Evolutionary conservation across 2,113 vertebrate species (phyloP).

Genomic region (Okapia johnstoni): DNA sequence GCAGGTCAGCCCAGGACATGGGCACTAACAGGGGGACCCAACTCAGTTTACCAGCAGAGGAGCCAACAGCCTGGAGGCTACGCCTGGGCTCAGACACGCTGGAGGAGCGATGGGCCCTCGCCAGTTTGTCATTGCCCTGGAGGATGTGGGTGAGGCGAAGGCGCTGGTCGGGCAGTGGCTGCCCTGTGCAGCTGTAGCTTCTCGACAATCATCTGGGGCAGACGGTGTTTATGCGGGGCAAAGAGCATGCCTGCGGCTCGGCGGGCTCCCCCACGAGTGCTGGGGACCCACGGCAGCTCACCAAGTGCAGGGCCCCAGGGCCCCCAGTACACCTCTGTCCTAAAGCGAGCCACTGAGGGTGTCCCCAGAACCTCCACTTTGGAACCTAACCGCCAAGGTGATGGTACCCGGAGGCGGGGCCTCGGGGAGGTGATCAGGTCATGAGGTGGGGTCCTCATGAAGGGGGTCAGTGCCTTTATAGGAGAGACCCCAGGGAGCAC

Average conservation of each 20-base stretch:
- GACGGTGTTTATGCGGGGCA: fast-evolving
- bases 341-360: fast-evolving
- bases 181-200: not conserved
- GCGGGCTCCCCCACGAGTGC: fast-evolving
- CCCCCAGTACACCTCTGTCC: too few relatives aligned
- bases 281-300: fast-evolving
- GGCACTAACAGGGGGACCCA: fast-evolving
- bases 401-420: fast-evolving
- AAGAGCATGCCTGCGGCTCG: fast-evolving
- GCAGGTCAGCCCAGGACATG: fast-evolving
- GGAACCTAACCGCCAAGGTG: too few relatives aligned
- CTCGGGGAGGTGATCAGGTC: not conserved
- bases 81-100: fast-evolving
- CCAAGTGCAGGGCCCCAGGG: not conserved
- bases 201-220: fast-evolving
- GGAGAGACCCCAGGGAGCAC: not conserved
- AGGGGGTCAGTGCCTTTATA: fast-evolving
- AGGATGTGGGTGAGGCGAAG: fast-evolving
- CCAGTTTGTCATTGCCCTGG: fast-evolving
- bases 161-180: not conserved
- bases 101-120: fast-evolving
- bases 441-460: not conserved
- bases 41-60: fast-evolving
- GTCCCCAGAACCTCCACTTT: not conserved
- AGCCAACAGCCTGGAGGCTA: fast-evolving